Base-by-base conservation (phyloP, 2,797 vertebrate species). In the Chaenodraco wilsoni region DNA sequence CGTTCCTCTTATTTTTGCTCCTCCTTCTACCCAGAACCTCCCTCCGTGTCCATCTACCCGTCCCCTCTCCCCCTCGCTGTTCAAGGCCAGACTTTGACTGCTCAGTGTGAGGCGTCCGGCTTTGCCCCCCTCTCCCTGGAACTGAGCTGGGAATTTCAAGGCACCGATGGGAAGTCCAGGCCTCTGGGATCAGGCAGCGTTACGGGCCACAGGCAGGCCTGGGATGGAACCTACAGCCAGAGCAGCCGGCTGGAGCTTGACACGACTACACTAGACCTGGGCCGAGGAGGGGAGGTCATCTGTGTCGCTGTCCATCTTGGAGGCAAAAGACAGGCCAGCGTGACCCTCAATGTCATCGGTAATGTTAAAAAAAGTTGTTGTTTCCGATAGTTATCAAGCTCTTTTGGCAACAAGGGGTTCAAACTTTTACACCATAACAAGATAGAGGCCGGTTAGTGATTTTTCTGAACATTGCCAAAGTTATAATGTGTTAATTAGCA, bases 161-260 rank as follows among this genome's bases (percentile, higher is more conserved):
- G 80, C 0, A 66, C 83, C 0, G 84, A 93, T 0, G 93, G 91
- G 46, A 85, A 76, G 74, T 69, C 69, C 61, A 83, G 40, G 0
- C 14, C 67, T 15, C 89, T 90, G 78, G 89, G 60, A 27, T 77
- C 84, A 14, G 90, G 85, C 56, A 94, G 94, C 65, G 52, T 95
- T 5, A 94, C 95, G 0, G 91, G 95, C 3, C 93, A 96, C 88
- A n/a, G 83, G 44, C 92, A 91, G 86, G 94, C 94, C 5, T 85
- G 90, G 0, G 94, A 96, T 0, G 95, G 95, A 65, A 96, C 96
- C 69, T 93, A 84, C 76, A 94, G 93, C 81, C 92, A 97, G 81
- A 94, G 82, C 13, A 88, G 72, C 45, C 85, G 85, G 1, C 88
- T 95, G 68, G 90, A 89, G 59, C 86, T 94, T 0, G 78, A 92